Evolutionary conservation across 2,113 vertebrate genomes (phyloP), one percentile per base, ranked within the genome.

Genomic region (Petaurus breviceps): DNA sequence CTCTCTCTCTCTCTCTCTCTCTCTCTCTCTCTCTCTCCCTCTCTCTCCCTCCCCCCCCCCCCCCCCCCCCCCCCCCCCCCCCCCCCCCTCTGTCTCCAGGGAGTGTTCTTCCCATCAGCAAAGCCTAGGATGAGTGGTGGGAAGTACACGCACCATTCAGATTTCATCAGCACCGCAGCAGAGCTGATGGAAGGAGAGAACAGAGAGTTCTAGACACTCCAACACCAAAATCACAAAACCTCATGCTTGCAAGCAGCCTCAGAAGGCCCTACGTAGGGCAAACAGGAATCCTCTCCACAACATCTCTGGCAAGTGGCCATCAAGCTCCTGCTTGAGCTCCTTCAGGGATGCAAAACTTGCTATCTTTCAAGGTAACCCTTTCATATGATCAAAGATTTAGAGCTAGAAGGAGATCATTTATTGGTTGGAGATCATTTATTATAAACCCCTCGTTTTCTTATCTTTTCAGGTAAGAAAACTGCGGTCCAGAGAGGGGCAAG

Each of bases 21-120:
- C n/a, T n/a, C n/a, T n/a, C n/a, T n/a, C n/a, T n/a, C n/a, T n/a
- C n/a, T n/a, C n/a, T n/a, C n/a, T n/a, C n/a, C n/a, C n/a, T n/a
- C n/a, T n/a, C n/a, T n/a, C n/a, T n/a, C n/a, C n/a, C n/a, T n/a
- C n/a, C n/a, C n/a, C n/a, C n/a, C n/a, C n/a, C n/a, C n/a, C n/a
- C n/a, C n/a, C n/a, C n/a, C n/a, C n/a, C n/a, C n/a, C n/a, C n/a
- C n/a, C 47, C 4, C 47, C 4, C 47, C 47, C 97, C 22, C 55
- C 14, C 47, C 4, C 31, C 49, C 57, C 49, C 37, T 51, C 37
- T 8, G 19, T 51, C 31, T n/a, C 57, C 51, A 10, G 96, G 94
- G 98, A 98, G 89, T 91, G 97, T 47, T 93, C 97, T 98, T 98
- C 98, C 97, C 96, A 98, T 97, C 96, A 97, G 96, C 91, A 25